Base-by-base conservation (phyloP, 2,888 invertebrate species). In the Torymus aiolomorphi region DNA sequence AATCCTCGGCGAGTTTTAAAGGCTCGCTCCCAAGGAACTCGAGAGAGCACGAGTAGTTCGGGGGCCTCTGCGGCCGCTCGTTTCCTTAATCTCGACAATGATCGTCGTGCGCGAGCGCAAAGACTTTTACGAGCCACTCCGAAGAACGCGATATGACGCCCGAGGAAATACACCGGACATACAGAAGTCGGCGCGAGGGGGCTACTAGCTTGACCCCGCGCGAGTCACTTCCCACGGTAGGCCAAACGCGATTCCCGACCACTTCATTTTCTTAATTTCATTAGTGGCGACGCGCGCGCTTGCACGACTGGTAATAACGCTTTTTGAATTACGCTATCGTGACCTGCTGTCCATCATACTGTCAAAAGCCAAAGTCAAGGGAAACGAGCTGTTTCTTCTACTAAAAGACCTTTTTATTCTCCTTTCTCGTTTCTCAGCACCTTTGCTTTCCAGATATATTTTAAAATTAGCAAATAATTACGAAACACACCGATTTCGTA, bases 191-290 rank as follows among this genome's bases (percentile, higher is more conserved):
- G 69, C 83, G 80, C 82, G 69, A 77, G 83, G 81, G 82, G 81
- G 86, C 84, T 24, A 52, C 13, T 62, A 49, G 24, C 56, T 77
- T 88, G 88, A 87, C 87, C 88, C 87, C 52, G 66, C 86, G 86
- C 84, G 85, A 88, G 86, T 86, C 85, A 87, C 86, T 89, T 89
- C 88, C 88, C 89, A 88, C 89, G 89, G 86, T 86, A 86, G 80
- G 56, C 14, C 62, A 3, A 14, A 20, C 5, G 13, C 5, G 13
- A 49, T n/a, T 61, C 24, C 49, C 54, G 56, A 70, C 62, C 65
- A 20, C 75, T 75, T 79, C 52, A 66, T 79, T 75, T 70, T 79
- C 79, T 75, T 79, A 79, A 79, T 75, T 79, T 79, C 79, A 71
- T 75, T 75, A 74, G 69, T 51, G 54, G 31, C 42, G n/a, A 18